These are phyloP conservation scores for Diplosoma virens DNA, from an alignment of 23 tunicate species.

Conservation along the genomic window DNA sequence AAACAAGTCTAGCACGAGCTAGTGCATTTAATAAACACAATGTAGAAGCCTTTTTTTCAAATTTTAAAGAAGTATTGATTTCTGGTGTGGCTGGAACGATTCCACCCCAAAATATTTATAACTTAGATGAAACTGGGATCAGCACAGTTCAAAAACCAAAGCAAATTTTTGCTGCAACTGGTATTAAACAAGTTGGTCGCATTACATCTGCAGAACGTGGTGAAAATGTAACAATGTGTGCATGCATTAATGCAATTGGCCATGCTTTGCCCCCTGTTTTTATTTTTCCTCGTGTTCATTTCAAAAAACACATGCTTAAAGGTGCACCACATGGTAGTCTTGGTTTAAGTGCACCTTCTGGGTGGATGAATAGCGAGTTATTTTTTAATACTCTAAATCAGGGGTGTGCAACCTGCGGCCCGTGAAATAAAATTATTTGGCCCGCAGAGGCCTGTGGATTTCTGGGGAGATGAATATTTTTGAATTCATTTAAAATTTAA, in stretches of 20 bases:
- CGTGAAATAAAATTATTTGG: no score
- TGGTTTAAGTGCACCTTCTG: slow-evolving; percentile 6
- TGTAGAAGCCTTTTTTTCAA: slow-evolving; percentile 20
- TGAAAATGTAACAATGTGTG: slow-evolving; percentile 17
- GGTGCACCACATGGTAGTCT: slow-evolving; percentile 35
- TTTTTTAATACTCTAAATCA: slow-evolving; percentile 11
- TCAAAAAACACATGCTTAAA: background rate
- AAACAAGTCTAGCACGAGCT: slow-evolving; percentile 32
- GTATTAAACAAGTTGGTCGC: slow-evolving; percentile 23
- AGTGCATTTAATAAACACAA: slow-evolving; percentile 16
- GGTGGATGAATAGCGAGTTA: slow-evolving; percentile 26
- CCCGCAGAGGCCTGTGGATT: no score
- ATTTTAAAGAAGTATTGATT: background rate
- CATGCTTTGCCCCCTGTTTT: slow-evolving; percentile 16
- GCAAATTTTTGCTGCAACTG: slow-evolving; percentile 2
- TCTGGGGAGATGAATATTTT: no score
- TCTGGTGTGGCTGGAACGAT: background rate
- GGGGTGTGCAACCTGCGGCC: no score
- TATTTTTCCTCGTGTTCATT: slow-evolving; percentile 9
- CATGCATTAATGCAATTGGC: slow-evolving; percentile 36
- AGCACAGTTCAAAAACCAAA: slow-evolving; percentile 11
- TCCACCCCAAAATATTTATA: slow-evolving; percentile 8
- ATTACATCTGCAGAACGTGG: slow-evolving; percentile 29
- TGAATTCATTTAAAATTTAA: no score
- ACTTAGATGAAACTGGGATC: slow-evolving; percentile 37